Base-by-base conservation (phyloP, 1,140 invertebrate species). In the Hycleus cichorii region DNA sequence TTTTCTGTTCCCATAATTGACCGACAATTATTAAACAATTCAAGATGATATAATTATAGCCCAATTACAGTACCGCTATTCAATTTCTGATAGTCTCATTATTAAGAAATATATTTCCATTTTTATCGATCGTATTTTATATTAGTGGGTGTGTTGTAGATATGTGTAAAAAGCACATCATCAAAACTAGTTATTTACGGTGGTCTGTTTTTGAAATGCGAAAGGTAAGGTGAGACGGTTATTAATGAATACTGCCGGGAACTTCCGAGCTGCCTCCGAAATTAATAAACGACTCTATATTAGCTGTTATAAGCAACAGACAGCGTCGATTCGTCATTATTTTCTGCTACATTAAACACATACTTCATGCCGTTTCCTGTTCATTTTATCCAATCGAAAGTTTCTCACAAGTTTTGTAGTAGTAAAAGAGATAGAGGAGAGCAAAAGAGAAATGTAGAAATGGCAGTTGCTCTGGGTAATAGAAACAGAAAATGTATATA, bases 281-380 rank as follows among this genome's bases (percentile, higher is more conserved):
- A 74, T 72, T 74, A 74, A 74, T 74, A 74, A 72, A 72, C 71
- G 71, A 68, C 67, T 68, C 65, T 64, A 59, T 72, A 74, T 74
- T 74, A 74, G 71, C 72, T 72, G 71, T 72, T 72, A 72, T 71
- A 68, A 72, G 72, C 70, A 74, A 72, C 69, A 73, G 71, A 74
- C 72, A 74, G 70, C 66, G 63, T 74, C 72, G 71, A 74, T 74
- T 72, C 71, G 72, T 74, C 72, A 74, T 74, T 74, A 74, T 74
- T 74, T 74, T 73, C 70, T 70, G 68, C 71, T 71, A 74, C 72
- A 74, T 74, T 74, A 66, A 72, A 67, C 70, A 64, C 71, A 73
- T 74, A 73, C 71, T 73, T 73, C 69, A 72, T 68, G 66, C 70
- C 63, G 64, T 64, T 67, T 69, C 66, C 65, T 66, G 61, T 67